A percentile compares a stretch with the other conserved stretches of the same genome.
Evolutionary conservation across 2,797 vertebrate species (phyloP).

Genomic region (Pipistrellus nathusii): DNA sequence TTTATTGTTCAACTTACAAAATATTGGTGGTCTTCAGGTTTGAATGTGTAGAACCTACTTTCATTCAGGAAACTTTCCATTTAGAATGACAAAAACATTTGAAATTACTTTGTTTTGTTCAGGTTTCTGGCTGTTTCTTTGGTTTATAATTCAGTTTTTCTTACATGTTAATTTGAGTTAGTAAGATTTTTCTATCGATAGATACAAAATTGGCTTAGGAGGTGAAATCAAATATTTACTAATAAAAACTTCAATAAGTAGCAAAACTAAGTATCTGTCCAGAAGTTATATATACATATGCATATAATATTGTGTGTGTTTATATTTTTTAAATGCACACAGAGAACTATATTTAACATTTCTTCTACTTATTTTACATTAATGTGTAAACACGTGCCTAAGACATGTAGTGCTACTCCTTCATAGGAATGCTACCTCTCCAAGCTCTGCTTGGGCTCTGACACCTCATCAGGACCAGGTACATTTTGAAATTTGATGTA

Average conservation of each 20-base stretch:
- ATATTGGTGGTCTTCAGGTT: conserved; percentile 31
- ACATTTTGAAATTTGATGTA: conserved; percentile 40
- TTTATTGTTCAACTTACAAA: conserved; percentile 18
- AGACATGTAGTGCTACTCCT: background rate
- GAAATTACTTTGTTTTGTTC: conserved; percentile 38
- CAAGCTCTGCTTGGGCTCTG: background rate
- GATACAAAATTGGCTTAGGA: background rate
- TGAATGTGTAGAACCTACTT: conserved; percentile 44
- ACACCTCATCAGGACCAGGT: background rate
- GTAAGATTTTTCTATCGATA: conserved; percentile 38
- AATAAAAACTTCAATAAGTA: conserved; percentile 35
- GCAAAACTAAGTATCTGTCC: background rate
- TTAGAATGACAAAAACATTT: conserved; percentile 59
- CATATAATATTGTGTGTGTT: background rate
- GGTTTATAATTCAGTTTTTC: conserved; percentile 56
- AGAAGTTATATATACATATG: background rate
- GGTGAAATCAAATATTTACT: conserved; percentile 58
- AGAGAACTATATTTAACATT: background rate
- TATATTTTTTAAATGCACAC: background rate
- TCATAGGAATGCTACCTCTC: background rate
- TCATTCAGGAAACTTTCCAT: conserved; percentile 44
- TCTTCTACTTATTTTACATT: background rate
- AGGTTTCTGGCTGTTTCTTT: background rate
- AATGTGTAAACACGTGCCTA: no score
- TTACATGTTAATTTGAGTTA: conserved; percentile 20